These are phyloP conservation scores for Manis crassicaudata DNA, from an alignment of 2,797 vertebrate genomes.

Conservation along the genomic window DNA sequence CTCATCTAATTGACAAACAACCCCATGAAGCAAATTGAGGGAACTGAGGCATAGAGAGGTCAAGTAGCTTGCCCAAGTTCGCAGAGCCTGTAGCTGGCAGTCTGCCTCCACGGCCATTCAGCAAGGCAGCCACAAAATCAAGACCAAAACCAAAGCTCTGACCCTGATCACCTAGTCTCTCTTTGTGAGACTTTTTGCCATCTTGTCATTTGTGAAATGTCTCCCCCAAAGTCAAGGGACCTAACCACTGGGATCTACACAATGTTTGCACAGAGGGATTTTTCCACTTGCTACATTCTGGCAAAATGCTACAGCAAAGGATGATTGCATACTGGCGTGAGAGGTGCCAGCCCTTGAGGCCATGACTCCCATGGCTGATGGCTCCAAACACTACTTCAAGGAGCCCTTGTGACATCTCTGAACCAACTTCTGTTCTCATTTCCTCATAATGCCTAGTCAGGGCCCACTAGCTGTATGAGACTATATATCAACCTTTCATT, in stretches of 20 bases:
- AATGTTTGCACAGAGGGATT: background rate
- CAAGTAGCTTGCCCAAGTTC: background rate
- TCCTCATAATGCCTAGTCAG: background rate
- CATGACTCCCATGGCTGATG: background rate
- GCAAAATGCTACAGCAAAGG: background rate
- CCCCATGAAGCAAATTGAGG: background rate
- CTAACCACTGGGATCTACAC: background rate
- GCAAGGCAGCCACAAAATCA: background rate
- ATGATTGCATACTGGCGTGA: background rate
- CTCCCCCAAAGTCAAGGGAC: background rate
- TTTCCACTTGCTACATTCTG: background rate
- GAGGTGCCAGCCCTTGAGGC: background rate
- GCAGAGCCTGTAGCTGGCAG: background rate
- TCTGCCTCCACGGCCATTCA: background rate
- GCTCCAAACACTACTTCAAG: background rate
- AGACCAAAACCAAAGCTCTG: background rate
- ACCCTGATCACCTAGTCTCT: background rate
- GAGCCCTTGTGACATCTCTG: background rate
- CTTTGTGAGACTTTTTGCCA: background rate
- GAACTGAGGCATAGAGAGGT: slow-evolving; percentile 8
- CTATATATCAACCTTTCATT: background rate
- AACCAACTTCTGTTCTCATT: background rate
- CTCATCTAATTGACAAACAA: background rate
- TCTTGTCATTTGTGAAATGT: background rate
- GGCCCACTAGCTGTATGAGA: background rate